A percentile compares a stretch with the other conserved stretches of the same genome.
phyloP scores from a whole-genome alignment of 1,140 invertebrate genomes.

The Meteorus sp. region DNA sequence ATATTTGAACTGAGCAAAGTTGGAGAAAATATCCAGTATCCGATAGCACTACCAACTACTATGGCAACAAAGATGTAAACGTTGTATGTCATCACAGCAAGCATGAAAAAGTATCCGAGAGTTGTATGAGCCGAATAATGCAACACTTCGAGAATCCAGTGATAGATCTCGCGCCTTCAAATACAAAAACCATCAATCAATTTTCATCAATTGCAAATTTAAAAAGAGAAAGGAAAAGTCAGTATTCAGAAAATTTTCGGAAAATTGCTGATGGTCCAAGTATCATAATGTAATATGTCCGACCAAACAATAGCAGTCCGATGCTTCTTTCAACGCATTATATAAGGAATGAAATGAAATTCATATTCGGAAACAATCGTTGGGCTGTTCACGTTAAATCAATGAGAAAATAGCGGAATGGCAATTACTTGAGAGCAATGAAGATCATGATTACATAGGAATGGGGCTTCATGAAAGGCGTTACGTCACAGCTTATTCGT shows the following conservation, averaged over 20 bases:
- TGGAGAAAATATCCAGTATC: conserved; percentile 68
- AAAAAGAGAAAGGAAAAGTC: not conserved
- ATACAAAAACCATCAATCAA: conserved; percentile 19
- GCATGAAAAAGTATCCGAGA: conserved; percentile 85
- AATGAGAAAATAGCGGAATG: too few species aligned
- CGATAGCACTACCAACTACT: conserved; percentile 74
- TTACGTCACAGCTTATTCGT: too few species aligned
- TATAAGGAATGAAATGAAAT: too few species aligned
- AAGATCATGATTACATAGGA: too few species aligned
- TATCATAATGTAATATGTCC: too few species aligned
- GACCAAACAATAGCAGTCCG: too few species aligned
- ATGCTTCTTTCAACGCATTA: too few species aligned
- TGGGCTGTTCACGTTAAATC: too few species aligned
- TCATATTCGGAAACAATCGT: too few species aligned
- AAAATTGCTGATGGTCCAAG: too few species aligned
- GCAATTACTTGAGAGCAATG: too few species aligned
- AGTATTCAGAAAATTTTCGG: conserved; percentile 12
- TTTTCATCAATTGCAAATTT: not conserved
- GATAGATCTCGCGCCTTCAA: conserved; percentile 26
- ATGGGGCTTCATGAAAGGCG: too few species aligned
- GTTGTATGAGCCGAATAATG: conserved; percentile 58
- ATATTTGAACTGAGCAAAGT: conserved; percentile 43
- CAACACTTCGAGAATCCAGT: conserved; percentile 46
- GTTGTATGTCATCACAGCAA: conserved; percentile 89
- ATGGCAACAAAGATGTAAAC: conserved; percentile 77